These are phyloP conservation scores for Parthenolecanium corni DNA, from an alignment of 2,888 invertebrate species.

Conservation along the genomic window DNA sequence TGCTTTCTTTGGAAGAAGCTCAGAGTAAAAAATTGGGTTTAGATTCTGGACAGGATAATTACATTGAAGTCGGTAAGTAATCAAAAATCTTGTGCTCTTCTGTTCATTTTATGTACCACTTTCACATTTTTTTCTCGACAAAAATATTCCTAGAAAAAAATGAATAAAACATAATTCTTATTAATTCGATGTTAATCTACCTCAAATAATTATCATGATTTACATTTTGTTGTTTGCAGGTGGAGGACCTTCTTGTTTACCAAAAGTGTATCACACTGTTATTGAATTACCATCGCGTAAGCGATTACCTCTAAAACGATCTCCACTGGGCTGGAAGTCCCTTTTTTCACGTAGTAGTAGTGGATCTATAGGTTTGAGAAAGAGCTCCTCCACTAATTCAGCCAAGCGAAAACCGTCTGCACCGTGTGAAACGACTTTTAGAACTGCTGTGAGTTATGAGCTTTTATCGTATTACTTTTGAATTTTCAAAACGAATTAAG, in stretches of 20 bases:
- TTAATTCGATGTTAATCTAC: neutral
- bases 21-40: constrained; percentile 53
- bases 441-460: constrained; percentile 15
- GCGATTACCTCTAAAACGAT: constrained; percentile 48
- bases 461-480: neutral
- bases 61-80: constrained; percentile 51
- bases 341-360: constrained; percentile 45
- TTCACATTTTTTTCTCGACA: too few relatives aligned
- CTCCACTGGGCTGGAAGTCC: constrained; percentile 67
- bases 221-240: constrained; percentile 37
- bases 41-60: constrained; percentile 47
- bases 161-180: too few relatives aligned
- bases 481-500: neutral
- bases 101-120: constrained; percentile 1
- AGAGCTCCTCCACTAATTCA: constrained; percentile 29
- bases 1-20: constrained; percentile 80
- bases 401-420: constrained; percentile 32
- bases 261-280: constrained; percentile 80
- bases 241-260: constrained; percentile 63
- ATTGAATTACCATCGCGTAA: constrained; percentile 67
- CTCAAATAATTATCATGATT: neutral
- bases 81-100: neutral
- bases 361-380: constrained; percentile 29
- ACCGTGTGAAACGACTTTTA: constrained; percentile 30
- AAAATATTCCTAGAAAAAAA: too few relatives aligned